phyloP scores from a whole-genome alignment of 2,888 invertebrate genomes.

The Drosophila kokeensis region DNA sequence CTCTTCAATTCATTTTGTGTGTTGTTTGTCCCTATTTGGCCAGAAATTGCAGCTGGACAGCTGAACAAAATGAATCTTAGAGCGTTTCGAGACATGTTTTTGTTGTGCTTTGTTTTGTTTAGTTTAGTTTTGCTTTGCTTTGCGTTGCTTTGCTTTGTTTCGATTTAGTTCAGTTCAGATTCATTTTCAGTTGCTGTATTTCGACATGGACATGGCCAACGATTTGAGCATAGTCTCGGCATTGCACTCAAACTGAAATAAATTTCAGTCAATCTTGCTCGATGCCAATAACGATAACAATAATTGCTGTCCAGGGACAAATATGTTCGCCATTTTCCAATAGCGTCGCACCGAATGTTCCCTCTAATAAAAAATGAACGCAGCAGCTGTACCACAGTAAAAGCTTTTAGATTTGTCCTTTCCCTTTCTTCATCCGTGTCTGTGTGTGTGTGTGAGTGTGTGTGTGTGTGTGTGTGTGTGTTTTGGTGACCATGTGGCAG shows the following conservation, averaged over 20 bases:
- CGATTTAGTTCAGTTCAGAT: neutral
- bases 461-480: slow-evolving; percentile 12
- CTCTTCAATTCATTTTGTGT: slow-evolving; percentile 27
- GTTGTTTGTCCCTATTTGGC: neutral
- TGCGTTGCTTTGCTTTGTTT: slow-evolving; percentile 18
- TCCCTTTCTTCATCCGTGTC: neutral
- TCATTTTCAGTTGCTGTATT: slow-evolving; percentile 22
- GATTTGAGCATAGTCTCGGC: slow-evolving; percentile 39
- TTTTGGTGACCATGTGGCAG: slow-evolving; percentile 26
- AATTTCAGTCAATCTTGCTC: slow-evolving; percentile 77
- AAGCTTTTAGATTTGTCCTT: slow-evolving; percentile 56
- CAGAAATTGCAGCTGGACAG: slow-evolving; percentile 60
- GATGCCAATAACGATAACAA: slow-evolving; percentile 82
- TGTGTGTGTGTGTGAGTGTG: slow-evolving; percentile 16
- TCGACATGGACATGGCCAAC: slow-evolving; percentile 23
- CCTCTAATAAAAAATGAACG: slow-evolving; percentile 80
- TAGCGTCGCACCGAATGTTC: slow-evolving; percentile 78
- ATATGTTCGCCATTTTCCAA: slow-evolving; percentile 81
- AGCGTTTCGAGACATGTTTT: slow-evolving; percentile 29
- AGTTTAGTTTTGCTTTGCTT: neutral
- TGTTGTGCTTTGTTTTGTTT: slow-evolving; percentile 24
- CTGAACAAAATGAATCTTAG: slow-evolving; percentile 67
- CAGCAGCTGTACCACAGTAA: slow-evolving; percentile 75
- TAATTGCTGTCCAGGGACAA: slow-evolving; percentile 82
- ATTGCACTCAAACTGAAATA: slow-evolving; percentile 75